These are phyloP conservation scores for Bufo gargarizans DNA, from an alignment of 2,113 vertebrate species.

Conservation along the genomic window DNA sequence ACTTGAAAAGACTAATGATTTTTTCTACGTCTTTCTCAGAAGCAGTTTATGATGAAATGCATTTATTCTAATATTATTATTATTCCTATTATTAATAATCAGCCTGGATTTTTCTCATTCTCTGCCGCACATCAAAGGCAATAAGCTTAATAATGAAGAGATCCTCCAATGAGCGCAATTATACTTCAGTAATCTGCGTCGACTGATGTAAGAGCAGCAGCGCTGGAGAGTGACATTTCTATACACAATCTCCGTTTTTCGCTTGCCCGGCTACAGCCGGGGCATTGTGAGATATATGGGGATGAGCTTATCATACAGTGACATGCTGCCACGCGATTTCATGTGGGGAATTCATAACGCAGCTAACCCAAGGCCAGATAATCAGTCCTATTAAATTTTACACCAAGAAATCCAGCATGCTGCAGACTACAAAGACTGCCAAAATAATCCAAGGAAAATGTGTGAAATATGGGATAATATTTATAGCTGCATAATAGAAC, in stretches of 20 bases:
- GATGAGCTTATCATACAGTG: slow-evolving; percentile 35
- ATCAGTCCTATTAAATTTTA: slow-evolving; percentile 47
- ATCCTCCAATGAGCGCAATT: not conserved
- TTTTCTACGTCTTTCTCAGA: not conserved
- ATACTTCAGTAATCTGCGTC: not conserved
- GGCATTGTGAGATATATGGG: slow-evolving; percentile 2
- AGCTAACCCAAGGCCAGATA: slow-evolving; percentile 35
- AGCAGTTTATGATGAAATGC: not conserved
- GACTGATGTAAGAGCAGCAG: not conserved
- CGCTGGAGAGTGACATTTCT: slow-evolving; percentile 33
- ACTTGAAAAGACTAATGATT: too few species aligned
- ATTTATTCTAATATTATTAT: not conserved
- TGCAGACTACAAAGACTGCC: slow-evolving; percentile 35
- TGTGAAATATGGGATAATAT: slow-evolving; percentile 26
- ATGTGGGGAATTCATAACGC: slow-evolving; percentile 28
- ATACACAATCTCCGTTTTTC: slow-evolving; percentile 39
- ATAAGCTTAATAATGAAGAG: slow-evolving; percentile 6
- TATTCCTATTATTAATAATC: not conserved
- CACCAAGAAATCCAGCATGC: slow-evolving; percentile 14
- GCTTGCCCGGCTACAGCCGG: not conserved
- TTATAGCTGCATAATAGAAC: slow-evolving; percentile 36
- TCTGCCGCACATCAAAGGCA: slow-evolving; percentile 24
- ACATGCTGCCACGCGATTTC: slow-evolving; percentile 33
- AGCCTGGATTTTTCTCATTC: not conserved
- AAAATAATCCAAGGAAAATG: slow-evolving; percentile 30